phyloP scores from a whole-genome alignment of 2,797 vertebrate genomes.

The Spondyliosoma cantharus region DNA sequence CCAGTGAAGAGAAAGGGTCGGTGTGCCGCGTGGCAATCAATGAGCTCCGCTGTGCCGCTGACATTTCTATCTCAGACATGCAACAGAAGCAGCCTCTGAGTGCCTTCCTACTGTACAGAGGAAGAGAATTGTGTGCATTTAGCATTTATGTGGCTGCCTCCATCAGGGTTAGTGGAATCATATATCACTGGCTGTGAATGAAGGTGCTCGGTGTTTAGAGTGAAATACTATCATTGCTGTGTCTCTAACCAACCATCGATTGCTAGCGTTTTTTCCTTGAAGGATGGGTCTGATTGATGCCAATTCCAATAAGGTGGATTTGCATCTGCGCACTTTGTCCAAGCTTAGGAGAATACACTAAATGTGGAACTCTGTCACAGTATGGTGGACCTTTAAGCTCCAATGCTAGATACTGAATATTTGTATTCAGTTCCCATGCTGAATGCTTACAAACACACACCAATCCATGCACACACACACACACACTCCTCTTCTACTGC shows the following conservation, averaged over 20 bases:
- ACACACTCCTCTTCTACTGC: constrained; percentile 12
- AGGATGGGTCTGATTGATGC: constrained; percentile 55
- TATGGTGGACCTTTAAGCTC: constrained; percentile 38
- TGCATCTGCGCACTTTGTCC: constrained; percentile 46
- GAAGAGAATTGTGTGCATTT: constrained; percentile 31
- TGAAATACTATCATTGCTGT: constrained; percentile 64
- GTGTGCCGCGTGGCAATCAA: constrained; percentile 60
- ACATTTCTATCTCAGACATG: constrained; percentile 64
- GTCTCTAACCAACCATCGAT: constrained; percentile 49
- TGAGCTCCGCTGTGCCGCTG: constrained; percentile 56
- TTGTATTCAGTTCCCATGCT: constrained; percentile 43
- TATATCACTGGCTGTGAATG: constrained; percentile 39
- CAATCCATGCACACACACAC: not conserved
- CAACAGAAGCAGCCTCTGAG: constrained; percentile 42
- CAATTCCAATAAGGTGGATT: constrained; percentile 57
- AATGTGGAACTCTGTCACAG: constrained; percentile 44
- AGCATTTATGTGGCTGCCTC: constrained; percentile 34
- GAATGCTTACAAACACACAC: not conserved
- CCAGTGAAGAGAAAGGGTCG: constrained; percentile 8
- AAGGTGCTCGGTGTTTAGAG: constrained; percentile 51
- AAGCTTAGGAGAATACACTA: constrained; percentile 46
- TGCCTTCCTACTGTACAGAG: constrained; percentile 17
- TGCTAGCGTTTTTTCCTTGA: constrained; percentile 46
- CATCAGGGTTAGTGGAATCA: constrained; percentile 38
- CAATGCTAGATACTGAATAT: constrained; percentile 38